Evolutionary conservation across 2,797 vertebrate genomes (phyloP), one percentile per base, ranked within the genome.

Genomic region (Cirrhinus molitorella): DNA sequence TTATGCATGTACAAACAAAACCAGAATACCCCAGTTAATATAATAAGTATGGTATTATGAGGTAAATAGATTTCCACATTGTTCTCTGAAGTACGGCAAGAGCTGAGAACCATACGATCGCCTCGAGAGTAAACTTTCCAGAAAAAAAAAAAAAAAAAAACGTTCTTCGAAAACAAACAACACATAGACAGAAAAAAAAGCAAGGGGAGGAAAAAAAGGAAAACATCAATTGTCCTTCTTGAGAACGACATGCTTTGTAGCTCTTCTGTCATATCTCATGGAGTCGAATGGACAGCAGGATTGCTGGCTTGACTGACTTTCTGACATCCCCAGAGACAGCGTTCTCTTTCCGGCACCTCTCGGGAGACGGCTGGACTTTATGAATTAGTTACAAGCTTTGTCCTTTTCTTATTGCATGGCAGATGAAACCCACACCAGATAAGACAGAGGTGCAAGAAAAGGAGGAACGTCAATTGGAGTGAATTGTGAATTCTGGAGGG

Each of bases 361-460:
- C 92, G 89, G 90, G 92, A 94, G 93, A 94, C 91, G 89, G 90
- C 85, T 88, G 93, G 93, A 94, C 94, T 94, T 95, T 95, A 95
- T 96, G 94, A 96, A 95, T 96, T 96, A 96, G 93, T 95, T 94
- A 96, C 93, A 93, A 94, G 84, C 92, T 91, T 90, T 92, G 90
- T 90, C 90, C 91, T 90, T 89, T 90, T 92, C 89, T 92, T 89
- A 91, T 87, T 88, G 87, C 88, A 78, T 81, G 85, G 79, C 79
- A 80, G 88, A 89, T 89, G 85, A 89, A 89, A 89, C 86, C 80
- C 83, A 93, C 92, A 94, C 93, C 93, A 94, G 92, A 91, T 87
- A 88, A 88, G 85, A 88, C 83, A 66, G 87, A 79, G 85, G 86
- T 72, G 85, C 63, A 45, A 83, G 65, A 67, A 75, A 74, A 86